Conservation (phyloP, 2,888 invertebrate species). For the Scelioninae gen. 2 region DNA sequence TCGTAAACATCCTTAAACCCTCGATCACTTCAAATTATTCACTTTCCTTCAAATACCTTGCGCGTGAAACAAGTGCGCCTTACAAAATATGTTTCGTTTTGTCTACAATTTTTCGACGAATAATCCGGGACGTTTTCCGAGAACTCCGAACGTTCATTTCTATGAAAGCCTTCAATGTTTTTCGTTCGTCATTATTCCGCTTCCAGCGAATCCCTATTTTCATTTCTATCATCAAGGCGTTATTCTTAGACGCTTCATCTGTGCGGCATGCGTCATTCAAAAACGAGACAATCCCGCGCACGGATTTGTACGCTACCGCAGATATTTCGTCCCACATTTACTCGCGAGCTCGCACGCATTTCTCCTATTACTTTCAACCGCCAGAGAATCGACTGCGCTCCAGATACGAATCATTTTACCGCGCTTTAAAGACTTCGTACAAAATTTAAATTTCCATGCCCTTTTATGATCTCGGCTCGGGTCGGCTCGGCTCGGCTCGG, state of each 20-base stretch:
- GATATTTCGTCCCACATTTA: constrained; percentile 34
- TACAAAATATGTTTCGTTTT: no score
- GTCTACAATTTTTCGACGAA: no score
- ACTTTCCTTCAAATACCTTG: no score
- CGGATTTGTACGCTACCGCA: constrained; percentile 33
- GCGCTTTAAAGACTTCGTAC: constrained; percentile 40
- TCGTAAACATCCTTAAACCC: no score
- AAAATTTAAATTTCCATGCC: constrained; percentile 45
- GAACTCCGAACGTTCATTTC: no score
- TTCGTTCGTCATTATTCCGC: constrained; percentile 8
- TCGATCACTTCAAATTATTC: no score
- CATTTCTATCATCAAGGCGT: constrained; percentile 26
- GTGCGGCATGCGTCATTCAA: constrained; percentile 36
- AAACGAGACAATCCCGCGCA: constrained; percentile 22
- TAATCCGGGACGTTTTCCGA: no score
- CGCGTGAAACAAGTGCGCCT: no score
- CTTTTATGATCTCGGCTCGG: constrained; percentile 35
- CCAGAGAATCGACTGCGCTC: constrained; percentile 39
- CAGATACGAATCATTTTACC: constrained; percentile 47
- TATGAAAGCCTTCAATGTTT: constrained; percentile 11
- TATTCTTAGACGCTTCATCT: constrained; percentile 34
- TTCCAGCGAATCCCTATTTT: constrained; percentile 20
- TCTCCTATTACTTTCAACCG: constrained; percentile 33
- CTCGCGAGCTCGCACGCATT: constrained; percentile 34
- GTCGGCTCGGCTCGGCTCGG: no score